Percentiles rank a stretch among this genome's conserved stretches.
Conservation (phyloP, 2,113 vertebrate species). For the Hemiprocne comata region DNA sequence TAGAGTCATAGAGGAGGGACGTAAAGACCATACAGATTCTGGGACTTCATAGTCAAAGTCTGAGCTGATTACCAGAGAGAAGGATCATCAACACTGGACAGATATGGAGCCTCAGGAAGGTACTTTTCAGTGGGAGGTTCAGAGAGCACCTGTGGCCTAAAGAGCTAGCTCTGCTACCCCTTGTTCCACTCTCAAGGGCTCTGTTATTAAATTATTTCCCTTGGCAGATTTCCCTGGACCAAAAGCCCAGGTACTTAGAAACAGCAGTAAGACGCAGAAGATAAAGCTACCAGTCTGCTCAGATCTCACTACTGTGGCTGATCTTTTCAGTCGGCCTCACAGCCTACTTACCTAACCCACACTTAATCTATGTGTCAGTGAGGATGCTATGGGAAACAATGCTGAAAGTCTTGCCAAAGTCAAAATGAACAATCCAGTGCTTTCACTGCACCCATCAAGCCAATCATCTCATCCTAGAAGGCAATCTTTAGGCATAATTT, state of each 20-base stretch:
- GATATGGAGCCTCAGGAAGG: background rate
- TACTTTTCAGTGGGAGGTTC: background rate
- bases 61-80: background rate
- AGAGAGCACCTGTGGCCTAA: background rate
- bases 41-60: background rate
- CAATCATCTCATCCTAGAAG: background rate
- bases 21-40: background rate
- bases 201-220: background rate
- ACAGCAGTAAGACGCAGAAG: background rate
- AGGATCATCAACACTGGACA: background rate
- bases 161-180: background rate
- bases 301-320: background rate
- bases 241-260: background rate
- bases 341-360: background rate
- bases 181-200: fast-evolving
- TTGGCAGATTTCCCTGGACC: background rate
- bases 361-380: fast-evolving
- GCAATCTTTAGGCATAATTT: fast-evolving
- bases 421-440: background rate
- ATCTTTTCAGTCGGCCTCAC: background rate
- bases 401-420: background rate
- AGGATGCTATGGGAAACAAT: background rate
- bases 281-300: background rate
- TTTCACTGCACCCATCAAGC: background rate
- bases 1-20: background rate